Conservation (phyloP, 2,113 vertebrate species). For the Paramormyrops kingsleyae region DNA sequence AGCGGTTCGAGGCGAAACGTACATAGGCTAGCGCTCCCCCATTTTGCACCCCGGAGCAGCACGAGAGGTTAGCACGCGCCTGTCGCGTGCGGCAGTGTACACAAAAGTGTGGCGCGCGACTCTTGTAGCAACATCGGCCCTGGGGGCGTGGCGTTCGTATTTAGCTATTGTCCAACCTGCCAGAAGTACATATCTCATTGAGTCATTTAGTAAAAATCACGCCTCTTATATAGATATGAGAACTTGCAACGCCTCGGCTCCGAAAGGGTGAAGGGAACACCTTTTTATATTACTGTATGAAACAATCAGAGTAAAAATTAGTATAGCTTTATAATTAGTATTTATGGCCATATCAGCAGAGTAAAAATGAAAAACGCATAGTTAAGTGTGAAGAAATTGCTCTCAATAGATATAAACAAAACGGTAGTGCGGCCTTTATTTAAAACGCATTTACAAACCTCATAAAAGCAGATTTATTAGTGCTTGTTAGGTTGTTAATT, state of each 20-base stretch:
- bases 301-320: background rate
- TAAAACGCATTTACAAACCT: background rate
- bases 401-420: background rate
- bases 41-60: background rate
- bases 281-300: background rate
- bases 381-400: background rate
- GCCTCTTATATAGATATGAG: background rate
- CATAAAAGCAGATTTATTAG: background rate
- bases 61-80: conserved; percentile 47
- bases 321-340: background rate
- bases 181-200: conserved; percentile 20
- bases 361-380: background rate
- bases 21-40: background rate
- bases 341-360: background rate
- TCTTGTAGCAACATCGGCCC: conserved; percentile 53
- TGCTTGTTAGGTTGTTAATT: background rate
- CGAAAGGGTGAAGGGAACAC: background rate
- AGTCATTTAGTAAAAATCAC: background rate
- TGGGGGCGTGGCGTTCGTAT: conserved; percentile 55
- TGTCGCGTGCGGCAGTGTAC: conserved; percentile 56
- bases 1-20: conserved; percentile 5
- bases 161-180: conserved; percentile 35
- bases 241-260: background rate
- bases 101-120: conserved; percentile 41
- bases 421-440: background rate